Conservation (phyloP, 1,140 invertebrate genomes). For the Myzus persicae region DNA sequence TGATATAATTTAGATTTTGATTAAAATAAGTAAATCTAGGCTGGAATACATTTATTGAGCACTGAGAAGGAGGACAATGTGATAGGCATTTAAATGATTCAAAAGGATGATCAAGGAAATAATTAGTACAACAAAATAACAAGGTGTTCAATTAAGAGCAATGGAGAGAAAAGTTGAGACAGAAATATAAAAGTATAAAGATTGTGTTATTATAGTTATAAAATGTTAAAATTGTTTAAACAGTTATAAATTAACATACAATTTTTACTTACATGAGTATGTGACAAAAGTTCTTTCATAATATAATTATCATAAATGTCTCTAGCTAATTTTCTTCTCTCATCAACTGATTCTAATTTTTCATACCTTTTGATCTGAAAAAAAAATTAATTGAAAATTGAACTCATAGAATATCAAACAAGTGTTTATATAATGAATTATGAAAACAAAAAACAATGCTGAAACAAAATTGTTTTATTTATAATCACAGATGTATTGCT, state of each 20-base stretch:
- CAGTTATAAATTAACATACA: not conserved
- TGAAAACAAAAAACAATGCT: too few species aligned
- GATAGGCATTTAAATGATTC: not conserved
- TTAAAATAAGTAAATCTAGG: not conserved
- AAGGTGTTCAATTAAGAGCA: not conserved
- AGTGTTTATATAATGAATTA: not conserved
- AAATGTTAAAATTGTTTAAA: not conserved
- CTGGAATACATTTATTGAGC: not conserved
- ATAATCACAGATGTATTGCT: too few species aligned
- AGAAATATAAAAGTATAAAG: not conserved
- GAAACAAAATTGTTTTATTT: too few species aligned
- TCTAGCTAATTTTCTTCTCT: constrained; percentile 90
- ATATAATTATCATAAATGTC: constrained; percentile 99
- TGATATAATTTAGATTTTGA: not conserved
- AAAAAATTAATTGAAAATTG: constrained; percentile 43
- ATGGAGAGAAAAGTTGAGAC: not conserved
- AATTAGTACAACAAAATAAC: too few species aligned
- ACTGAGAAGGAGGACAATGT: not conserved
- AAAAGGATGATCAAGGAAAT: too few species aligned
- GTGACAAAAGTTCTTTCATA: constrained; percentile 98
- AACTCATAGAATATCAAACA: not conserved
- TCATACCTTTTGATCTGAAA: constrained; percentile 97
- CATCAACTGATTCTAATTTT: constrained; percentile 96
- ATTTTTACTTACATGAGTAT: constrained; percentile 87
- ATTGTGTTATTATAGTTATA: not conserved